Conservation (phyloP, 2,113 vertebrate genomes). For the Nothocercus nigrocapillus region DNA sequence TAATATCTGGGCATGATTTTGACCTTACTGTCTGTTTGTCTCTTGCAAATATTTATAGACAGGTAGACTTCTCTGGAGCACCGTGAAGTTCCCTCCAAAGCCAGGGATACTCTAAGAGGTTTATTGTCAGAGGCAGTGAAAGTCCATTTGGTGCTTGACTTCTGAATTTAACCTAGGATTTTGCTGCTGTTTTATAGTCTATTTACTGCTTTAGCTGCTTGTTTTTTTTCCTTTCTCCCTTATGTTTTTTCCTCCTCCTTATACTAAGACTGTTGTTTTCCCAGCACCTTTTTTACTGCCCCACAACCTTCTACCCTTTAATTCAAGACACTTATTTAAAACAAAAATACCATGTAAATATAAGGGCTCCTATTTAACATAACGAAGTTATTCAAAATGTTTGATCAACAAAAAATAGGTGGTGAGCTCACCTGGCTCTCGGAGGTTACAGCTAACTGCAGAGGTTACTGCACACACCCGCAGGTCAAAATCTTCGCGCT, state of each 20-base stretch:
- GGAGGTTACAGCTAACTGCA: background rate
- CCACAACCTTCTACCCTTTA: background rate
- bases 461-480: background rate
- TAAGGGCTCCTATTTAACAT: background rate
- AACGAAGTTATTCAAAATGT: background rate
- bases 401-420: background rate
- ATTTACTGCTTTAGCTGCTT: background rate
- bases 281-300: background rate
- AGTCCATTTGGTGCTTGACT: background rate
- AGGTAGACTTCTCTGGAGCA: background rate
- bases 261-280: background rate
- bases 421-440: background rate
- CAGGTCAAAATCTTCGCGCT: background rate
- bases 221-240: background rate
- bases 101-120: background rate
- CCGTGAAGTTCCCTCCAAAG: background rate
- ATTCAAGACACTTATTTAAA: background rate
- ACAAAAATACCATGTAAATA: background rate
- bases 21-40: rapidly evolving
- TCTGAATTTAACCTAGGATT: background rate
- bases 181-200: background rate
- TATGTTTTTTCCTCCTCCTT: background rate
- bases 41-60: background rate
- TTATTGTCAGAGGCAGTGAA: background rate
- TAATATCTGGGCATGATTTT: background rate